Percentiles rank a stretch among this genome's conserved stretches.
Evolutionary conservation across 2,888 invertebrate genomes (phyloP).

Genomic region (Dryobotodes eremita): DNA sequence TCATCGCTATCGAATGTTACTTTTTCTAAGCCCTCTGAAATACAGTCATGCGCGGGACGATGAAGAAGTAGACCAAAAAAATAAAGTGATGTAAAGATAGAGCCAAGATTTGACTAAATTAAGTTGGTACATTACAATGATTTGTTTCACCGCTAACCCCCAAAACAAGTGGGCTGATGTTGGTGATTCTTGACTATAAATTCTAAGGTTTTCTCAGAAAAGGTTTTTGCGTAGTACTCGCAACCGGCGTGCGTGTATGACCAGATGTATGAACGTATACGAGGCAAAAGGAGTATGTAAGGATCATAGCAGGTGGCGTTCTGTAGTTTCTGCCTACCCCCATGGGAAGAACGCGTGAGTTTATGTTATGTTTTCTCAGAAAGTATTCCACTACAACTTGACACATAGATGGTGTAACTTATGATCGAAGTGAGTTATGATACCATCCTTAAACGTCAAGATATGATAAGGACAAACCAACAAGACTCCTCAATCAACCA

Average conservation of each 20-base stretch:
- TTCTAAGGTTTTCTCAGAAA: not conserved
- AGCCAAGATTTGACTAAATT: not conserved
- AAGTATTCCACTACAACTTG: not conserved
- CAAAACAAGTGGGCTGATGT: not conserved
- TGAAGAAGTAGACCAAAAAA: not conserved
- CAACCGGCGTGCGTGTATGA: no score
- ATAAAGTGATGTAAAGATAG: not conserved
- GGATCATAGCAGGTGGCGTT: no score
- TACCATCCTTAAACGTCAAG: not conserved
- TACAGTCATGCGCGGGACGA: no score
- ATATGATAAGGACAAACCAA: constrained; percentile 13
- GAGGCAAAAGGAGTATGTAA: no score
- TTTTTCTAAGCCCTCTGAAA: no score
- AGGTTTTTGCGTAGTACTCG: no score
- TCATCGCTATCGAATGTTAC: no score
- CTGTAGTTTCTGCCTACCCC: no score
- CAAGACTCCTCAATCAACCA: constrained; percentile 14
- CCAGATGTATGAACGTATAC: no score
- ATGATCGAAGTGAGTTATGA: not conserved
- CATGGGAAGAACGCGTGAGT: no score
- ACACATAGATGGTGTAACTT: not conserved
- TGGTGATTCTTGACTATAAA: not conserved
- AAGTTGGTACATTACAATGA: not conserved
- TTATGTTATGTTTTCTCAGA: not conserved
- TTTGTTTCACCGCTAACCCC: not conserved